A percentile compares a stretch with the other conserved stretches of the same genome.
Conservation (phyloP, 2,113 vertebrate species). For the Nesogale talazaci region DNA sequence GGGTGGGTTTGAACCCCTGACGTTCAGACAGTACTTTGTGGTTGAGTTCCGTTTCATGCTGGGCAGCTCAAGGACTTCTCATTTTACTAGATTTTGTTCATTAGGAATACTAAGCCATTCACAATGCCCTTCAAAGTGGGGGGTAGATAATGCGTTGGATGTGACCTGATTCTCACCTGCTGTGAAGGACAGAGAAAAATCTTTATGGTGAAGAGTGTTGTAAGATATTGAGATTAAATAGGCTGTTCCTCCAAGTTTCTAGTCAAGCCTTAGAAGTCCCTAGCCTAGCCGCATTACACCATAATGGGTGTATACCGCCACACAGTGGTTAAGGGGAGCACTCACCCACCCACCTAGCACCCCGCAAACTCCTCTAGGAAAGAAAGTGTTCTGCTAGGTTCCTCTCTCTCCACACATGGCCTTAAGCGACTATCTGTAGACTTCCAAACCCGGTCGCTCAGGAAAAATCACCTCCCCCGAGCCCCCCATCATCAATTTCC, state of each 20-base stretch:
- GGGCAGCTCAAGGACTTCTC: background rate
- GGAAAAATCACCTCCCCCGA: background rate
- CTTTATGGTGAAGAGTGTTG: background rate
- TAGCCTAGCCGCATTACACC: background rate
- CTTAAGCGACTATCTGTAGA: background rate
- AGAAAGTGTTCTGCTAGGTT: background rate
- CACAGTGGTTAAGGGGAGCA: background rate
- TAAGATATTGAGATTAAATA: background rate
- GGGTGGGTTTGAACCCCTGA: background rate
- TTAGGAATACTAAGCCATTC: slow-evolving; percentile 26
- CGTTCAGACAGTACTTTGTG: background rate
- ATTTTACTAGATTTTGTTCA: slow-evolving; percentile 9
- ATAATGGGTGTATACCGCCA: background rate
- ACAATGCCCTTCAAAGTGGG: background rate
- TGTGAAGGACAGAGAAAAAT: slow-evolving; percentile 22
- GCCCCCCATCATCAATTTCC: background rate
- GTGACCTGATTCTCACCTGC: background rate
- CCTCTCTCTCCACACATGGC: background rate
- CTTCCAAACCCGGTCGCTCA: background rate
- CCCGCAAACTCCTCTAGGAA: background rate
- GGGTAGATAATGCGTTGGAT: background rate
- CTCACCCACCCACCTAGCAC: background rate
- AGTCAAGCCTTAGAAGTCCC: background rate
- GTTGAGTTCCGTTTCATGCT: background rate
- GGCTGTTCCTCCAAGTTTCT: background rate